Evolutionary conservation across 2,113 vertebrate species (phyloP), one percentile per base, ranked within the genome.

Genomic region (Athene cunicularia): DNA sequence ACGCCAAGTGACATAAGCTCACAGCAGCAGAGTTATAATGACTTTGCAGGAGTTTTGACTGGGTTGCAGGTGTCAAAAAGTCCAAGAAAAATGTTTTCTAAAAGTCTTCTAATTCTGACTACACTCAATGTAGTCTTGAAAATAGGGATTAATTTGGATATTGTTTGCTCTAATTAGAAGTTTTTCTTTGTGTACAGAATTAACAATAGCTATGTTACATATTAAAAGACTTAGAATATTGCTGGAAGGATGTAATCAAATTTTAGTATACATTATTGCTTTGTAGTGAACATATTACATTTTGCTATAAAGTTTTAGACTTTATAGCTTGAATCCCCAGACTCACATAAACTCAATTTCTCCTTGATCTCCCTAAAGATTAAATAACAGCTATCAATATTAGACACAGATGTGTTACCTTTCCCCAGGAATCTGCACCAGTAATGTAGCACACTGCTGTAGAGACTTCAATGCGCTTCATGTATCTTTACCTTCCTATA

Each of bases 311-410:
- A 80, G 20, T 76, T 67, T 56, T 45, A 71, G 28, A 98, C 98
- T 99, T 99, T 30, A 98, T 96, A 96, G 98, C 98, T 95, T 97
- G 97, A 98, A 98, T 75, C 98, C 98, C 22, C 74, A 85, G 89
- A 99, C 98, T 58, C 98, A 98, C 91, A 98, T 98, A 94, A 98
- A 97, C 88, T 98, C 98, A 66, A 12, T 82, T 86, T 97, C 95
- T 53, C 98, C 98, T 97, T 97, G 86, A 47, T 90, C 53, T 43
- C 98, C 98, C 98, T 98, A 94, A 49, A 60, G 52, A 60, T 9
- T 87, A 49, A 83, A 30, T 86, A 90, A 80, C 24, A 73, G 49
- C 63, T 84, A 66, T 88, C 53, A 68, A 8, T 81, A 80, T 87
- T 73, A 80, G 68, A 84, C 49, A 80, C 90, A 85, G 70, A 85